These are phyloP conservation scores for Orchestia grillus DNA, from an alignment of 1,140 invertebrate species.

Conservation along the genomic window DNA sequence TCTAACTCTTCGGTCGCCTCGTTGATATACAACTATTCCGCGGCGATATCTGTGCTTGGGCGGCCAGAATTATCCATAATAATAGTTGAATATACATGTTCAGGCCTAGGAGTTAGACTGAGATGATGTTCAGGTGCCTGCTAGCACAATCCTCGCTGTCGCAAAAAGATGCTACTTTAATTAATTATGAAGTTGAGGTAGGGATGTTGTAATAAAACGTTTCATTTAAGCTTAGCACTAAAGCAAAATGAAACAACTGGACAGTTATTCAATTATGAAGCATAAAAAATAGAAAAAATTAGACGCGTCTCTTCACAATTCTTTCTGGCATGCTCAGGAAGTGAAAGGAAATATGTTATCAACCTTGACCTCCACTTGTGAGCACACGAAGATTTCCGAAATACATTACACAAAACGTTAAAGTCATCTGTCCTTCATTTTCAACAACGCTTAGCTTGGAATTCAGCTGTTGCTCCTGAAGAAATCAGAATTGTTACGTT, in stretches of 20 bases:
- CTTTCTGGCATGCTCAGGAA: background rate
- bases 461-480: too few species aligned
- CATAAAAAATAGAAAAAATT: background rate
- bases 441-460: too few species aligned
- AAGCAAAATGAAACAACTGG: background rate
- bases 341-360: background rate
- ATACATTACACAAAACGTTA: background rate
- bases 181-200: background rate
- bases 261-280: background rate
- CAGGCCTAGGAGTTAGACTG: too few species aligned
- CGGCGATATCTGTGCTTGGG: too few species aligned
- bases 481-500: too few species aligned
- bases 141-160: background rate
- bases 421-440: too few species aligned
- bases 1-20: too few species aligned
- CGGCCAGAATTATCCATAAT: too few species aligned
- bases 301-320: background rate
- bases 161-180: background rate
- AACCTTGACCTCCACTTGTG: background rate
- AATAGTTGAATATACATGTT: too few species aligned
- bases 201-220: background rate
- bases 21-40: too few species aligned
- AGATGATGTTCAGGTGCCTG: background rate
- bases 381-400: background rate
- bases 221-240: background rate